Conservation (phyloP, 2,888 invertebrate genomes). For the Erannis defoliaria region DNA sequence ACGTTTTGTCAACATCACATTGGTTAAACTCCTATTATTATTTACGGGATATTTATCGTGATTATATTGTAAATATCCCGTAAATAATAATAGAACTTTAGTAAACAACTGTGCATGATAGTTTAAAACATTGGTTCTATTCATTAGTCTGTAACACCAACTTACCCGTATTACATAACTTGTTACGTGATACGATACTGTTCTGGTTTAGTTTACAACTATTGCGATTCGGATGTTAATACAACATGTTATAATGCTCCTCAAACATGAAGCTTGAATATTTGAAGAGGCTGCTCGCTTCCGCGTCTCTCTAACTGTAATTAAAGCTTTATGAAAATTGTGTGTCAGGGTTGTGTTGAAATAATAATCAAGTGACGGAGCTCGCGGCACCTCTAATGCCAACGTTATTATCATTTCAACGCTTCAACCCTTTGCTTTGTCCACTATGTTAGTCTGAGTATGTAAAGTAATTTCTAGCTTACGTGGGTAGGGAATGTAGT, state of each 20-base stretch:
- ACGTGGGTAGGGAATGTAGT: constrained; percentile 27
- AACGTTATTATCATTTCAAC: constrained; percentile 45
- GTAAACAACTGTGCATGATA: too few species aligned
- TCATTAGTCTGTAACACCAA: constrained; percentile 1
- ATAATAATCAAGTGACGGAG: constrained; percentile 56
- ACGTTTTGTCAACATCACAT: too few species aligned
- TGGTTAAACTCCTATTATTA: too few species aligned
- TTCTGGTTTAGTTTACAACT: constrained; percentile 20
- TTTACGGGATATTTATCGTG: too few species aligned
- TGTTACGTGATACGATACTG: constrained; percentile 1
- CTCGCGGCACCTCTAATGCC: constrained; percentile 44
- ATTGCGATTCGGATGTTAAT: constrained; percentile 22
- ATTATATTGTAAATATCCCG: too few species aligned
- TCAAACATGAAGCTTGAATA: constrained; percentile 40
- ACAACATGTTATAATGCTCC: constrained; percentile 21
- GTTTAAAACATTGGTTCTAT: neutral
- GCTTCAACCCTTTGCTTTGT: constrained; percentile 40
- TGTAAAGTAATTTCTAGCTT: constrained; percentile 27
- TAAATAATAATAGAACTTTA: too few species aligned
- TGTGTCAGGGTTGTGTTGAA: constrained; percentile 54
- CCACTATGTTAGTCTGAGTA: constrained; percentile 29
- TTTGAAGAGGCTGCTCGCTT: constrained; percentile 40
- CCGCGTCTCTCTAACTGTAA: constrained; percentile 49
- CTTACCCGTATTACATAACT: neutral
- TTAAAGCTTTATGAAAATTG: constrained; percentile 67